These are phyloP conservation scores for Agrochola circellaris DNA, from an alignment of 2,888 invertebrate genomes.

Conservation along the genomic window DNA sequence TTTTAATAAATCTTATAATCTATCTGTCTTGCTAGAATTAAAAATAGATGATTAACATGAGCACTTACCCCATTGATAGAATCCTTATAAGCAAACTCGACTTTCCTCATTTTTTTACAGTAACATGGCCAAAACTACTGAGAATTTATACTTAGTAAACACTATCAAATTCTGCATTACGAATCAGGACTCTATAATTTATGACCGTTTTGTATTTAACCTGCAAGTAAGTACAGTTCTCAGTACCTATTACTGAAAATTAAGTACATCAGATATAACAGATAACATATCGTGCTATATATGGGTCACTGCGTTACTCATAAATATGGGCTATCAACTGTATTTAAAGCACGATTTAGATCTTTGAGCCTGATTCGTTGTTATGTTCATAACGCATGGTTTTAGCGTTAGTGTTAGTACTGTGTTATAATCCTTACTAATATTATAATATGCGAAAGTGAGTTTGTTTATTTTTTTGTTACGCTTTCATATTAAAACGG, in stretches of 20 bases:
- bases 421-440: not conserved
- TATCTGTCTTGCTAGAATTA: not conserved
- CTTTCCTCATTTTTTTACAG: not conserved
- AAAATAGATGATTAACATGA: too few relatives aligned
- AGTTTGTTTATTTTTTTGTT: too few relatives aligned
- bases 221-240: constrained; percentile 7
- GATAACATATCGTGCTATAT: constrained; percentile 44
- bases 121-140: too few relatives aligned
- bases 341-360: constrained; percentile 45
- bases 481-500: too few relatives aligned
- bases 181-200: not conserved
- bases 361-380: constrained; percentile 29
- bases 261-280: constrained; percentile 22
- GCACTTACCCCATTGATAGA: not conserved
- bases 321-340: constrained; percentile 47
- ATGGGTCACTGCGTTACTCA: constrained; percentile 38
- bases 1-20: not conserved
- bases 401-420: not conserved
- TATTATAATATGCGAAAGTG: too few relatives aligned
- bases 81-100: not conserved
- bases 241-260: constrained; percentile 19
- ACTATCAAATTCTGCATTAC: not conserved
- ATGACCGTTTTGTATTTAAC: not conserved
- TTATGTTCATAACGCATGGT: constrained; percentile 17
- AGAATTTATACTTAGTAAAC: not conserved